Evolutionary conservation across 2,888 invertebrate genomes (phyloP), one percentile per base, ranked within the genome.

Genomic region (Clistopyga incitator): DNA sequence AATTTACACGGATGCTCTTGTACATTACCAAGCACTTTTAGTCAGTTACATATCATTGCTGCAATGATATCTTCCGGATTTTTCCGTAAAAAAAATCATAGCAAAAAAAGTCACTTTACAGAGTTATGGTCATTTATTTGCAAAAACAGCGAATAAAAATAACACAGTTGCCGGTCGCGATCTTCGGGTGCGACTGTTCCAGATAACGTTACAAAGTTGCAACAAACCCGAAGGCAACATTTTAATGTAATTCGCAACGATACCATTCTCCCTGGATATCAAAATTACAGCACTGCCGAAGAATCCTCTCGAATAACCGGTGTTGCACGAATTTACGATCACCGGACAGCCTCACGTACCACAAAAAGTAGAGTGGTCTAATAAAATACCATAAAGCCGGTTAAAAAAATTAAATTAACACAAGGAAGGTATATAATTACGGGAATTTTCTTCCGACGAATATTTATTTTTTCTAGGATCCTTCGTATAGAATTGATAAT

Each of bases 261-360:
- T 81, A 72, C 18, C 45, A 42, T 81, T 61, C 65, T 52, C 29
- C 23, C 3, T 20, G 25, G 65, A 67, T 77, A 71, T 81, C 76
- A 47, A 56, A 76, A 42, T 77, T 81, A 52, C 59, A 65, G 47
- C 67, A 78, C 47, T 18, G 2, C 29, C 34, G 54, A 72, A 54
- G 34, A 59, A 38, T 81, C 65, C 47, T 47, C 71, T 64, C 56
- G 74, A 71, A 67, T 81, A 77, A 77, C 72, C 72, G 68, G 72
- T 72, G 68, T 68, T 68, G 67, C 4, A 29, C 42, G 29, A 54
- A 50, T 65, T 18, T 71, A 65, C 45, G 81, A 76, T 45, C 71
- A 59, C 71, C 64, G 76, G 67, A 67, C 70, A 76, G 64, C 61
- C 25, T 74, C 71, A 56, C 45, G 61, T 65, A 74, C 11, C 54